Base-by-base conservation (phyloP, 2,888 invertebrate genomes). In the Odiellus spinosus region DNA sequence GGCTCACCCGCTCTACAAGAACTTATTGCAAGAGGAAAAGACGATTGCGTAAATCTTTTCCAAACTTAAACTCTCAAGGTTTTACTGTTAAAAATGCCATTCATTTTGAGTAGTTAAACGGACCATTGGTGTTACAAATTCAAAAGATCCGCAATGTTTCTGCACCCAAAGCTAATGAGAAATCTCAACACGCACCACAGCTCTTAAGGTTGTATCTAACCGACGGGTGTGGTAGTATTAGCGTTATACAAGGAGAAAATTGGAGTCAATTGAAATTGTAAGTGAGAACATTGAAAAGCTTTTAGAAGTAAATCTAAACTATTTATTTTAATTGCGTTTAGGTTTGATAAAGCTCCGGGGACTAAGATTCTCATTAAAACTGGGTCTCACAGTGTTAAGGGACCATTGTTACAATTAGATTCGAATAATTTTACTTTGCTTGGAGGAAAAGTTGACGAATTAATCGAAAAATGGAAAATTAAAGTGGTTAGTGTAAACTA, bases 381-480 rank as follows among this genome's bases (percentile, higher is more conserved):
- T 17, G 62, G 61, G 1, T 70, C 71, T 43, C 63, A 51, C 26
- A 14, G 14, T 11, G 42, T 53, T 42, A 48, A 49, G 41, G 51
- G 47, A 21, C 44, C 26, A 33, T 53, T 51, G 19, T 40, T 53
- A 40, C 41, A 50, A 59, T 65, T 91, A 46, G 75, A 72, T 52
- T 73, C 80, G 11, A 70, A 68, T 51, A 76, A 78, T 48, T 72
- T 83, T 39, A 73, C 76, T 51, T 67, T 84, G 34, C 70, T 90
- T 19, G 88, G 90, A n/a, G 91, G 91, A 3, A 76, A 76, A 60
- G 91, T 91, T 0, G 70, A 76, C 5, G 75, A 76, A 54, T 72
- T 91, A 61, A 78, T 81, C 52, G 88, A 90, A 58, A 87, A 85
- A 65, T 91, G 91, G 90, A 82, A 85, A 62, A 63, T 84, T 42